Evolutionary conservation across 1,140 invertebrate genomes (phyloP).

Genomic region (Geopemphigus sp.): DNA sequence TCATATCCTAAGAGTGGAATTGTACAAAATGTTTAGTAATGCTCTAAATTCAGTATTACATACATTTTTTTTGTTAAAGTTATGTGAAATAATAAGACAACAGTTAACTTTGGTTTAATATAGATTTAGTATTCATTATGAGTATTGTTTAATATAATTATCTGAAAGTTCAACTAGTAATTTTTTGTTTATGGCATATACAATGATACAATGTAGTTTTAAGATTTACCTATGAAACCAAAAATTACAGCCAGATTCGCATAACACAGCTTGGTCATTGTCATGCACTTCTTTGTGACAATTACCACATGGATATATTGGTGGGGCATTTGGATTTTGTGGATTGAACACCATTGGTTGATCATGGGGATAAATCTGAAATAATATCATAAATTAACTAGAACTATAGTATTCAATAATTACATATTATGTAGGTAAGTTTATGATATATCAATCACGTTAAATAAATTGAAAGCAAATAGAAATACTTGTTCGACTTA

Average conservation of each 20-base stretch:
- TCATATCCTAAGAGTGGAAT: too few relatives aligned
- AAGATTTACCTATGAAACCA: slow-evolving; percentile 86
- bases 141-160: too few relatives aligned
- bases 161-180: too few relatives aligned
- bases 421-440: neutral
- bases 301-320: slow-evolving; percentile 93
- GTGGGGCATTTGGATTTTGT: slow-evolving; percentile 95
- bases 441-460: too few relatives aligned
- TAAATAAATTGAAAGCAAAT: too few relatives aligned
- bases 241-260: slow-evolving; percentile 98
- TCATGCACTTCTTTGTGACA: slow-evolving; percentile 99
- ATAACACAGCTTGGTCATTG: slow-evolving; percentile 96
- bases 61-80: too few relatives aligned
- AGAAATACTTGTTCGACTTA: too few relatives aligned
- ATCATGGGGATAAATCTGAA: slow-evolving; percentile 82
- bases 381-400: slow-evolving; percentile 34
- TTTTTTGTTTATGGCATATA: neutral
- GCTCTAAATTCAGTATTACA: too few relatives aligned
- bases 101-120: too few relatives aligned
- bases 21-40: too few relatives aligned
- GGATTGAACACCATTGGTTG: slow-evolving; percentile 98
- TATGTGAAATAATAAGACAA: too few relatives aligned
- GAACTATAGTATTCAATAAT: neutral
- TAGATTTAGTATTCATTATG: too few relatives aligned
- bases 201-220: neutral